Conservation (phyloP, 2,113 vertebrate species). For the Bubo blakistoni region DNA sequence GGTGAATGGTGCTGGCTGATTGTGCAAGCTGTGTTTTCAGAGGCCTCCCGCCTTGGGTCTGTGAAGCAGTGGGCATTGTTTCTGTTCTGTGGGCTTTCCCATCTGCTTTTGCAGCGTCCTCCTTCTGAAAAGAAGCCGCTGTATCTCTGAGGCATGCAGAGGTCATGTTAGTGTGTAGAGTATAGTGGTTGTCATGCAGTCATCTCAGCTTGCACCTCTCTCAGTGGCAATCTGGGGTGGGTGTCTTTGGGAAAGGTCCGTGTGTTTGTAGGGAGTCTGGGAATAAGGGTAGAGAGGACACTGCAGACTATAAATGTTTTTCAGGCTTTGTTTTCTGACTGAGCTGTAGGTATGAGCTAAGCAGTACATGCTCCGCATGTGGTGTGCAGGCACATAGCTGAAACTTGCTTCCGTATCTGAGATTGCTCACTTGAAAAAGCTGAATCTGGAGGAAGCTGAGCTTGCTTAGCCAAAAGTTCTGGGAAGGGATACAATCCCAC, state of each 20-base stretch:
- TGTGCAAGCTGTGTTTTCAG: not conserved
- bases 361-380: not conserved
- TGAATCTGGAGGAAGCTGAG: not conserved
- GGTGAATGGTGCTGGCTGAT: rapidly evolving
- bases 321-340: not conserved
- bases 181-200: not conserved
- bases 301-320: not conserved
- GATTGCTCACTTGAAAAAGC: not conserved
- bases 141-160: not conserved
- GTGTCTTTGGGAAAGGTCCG: not conserved
- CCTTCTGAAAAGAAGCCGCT: not conserved
- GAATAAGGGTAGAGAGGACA: not conserved
- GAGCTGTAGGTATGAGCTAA: not conserved
- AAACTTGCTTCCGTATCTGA: not conserved
- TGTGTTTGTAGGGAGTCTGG: not conserved
- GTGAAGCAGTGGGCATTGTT: not conserved
- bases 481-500: not conserved
- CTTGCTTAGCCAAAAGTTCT: not conserved
- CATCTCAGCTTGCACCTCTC: not conserved
- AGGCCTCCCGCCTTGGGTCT: not conserved
- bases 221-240: not conserved
- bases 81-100: not conserved
- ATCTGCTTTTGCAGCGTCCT: not conserved
- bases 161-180: not conserved
- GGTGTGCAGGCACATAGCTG: not conserved